These are phyloP conservation scores for Anoura caudifer DNA, from an alignment of 2,113 vertebrate species.

Conservation along the genomic window DNA sequence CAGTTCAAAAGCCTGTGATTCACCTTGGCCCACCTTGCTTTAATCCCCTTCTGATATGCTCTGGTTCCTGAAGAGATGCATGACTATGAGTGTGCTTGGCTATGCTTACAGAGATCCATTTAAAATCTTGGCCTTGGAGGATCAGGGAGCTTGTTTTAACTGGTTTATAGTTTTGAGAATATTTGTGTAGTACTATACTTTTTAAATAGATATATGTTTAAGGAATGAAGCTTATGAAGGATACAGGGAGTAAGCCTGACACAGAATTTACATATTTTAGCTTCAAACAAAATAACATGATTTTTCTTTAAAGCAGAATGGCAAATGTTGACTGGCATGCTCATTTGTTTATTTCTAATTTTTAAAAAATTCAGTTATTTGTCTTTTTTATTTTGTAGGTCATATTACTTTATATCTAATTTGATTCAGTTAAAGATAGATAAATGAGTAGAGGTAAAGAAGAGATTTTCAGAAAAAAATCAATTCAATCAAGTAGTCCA, in stretches of 20 bases:
- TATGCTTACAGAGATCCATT: neutral
- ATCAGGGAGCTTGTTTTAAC: conserved; percentile 19
- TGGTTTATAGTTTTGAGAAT: neutral
- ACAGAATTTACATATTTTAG: neutral
- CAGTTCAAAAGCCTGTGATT: neutral
- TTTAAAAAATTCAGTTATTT: neutral
- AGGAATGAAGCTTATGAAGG: neutral
- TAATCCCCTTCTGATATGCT: neutral
- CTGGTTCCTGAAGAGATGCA: neutral
- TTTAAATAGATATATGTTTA: neutral
- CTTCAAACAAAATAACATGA: neutral
- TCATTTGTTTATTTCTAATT: neutral
- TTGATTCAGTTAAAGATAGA: neutral
- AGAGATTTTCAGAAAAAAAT: neutral
- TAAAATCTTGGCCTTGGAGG: neutral
- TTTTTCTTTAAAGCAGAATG: neutral
- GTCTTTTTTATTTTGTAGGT: neutral
- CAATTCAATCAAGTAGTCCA: neutral
- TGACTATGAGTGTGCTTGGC: neutral
- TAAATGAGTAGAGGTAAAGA: neutral
- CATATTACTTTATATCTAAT: neutral
- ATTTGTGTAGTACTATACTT: neutral
- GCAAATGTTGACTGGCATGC: neutral
- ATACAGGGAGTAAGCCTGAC: neutral
- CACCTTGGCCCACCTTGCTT: neutral